Evolutionary conservation across 2,888 invertebrate species (phyloP), one percentile per base, ranked within the genome.

Genomic region (Oligia strigilis): DNA sequence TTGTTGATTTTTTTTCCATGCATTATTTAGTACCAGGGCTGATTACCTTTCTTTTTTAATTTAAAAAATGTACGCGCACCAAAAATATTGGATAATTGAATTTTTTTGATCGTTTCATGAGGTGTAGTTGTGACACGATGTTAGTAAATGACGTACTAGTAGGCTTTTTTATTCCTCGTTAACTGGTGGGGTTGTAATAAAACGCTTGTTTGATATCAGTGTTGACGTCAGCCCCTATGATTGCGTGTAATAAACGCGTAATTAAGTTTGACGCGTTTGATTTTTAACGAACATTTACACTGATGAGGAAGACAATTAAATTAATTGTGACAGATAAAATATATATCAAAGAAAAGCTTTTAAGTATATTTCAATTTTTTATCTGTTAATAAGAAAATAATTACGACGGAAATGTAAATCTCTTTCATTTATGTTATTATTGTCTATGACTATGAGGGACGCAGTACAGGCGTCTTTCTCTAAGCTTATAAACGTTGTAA

Each of bases 1-100:
- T 91, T 93, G 90, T 92, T 90, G 88, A 84, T 89, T 91, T 92
- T 91, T 71, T 92, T 91, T 89, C 85, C 82, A 83, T 85, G 80
- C 90, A 93, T 93, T 92, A 93, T 94, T 93, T 92, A 93, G 91
- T 91, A 89, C 88, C 89, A 84, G 82, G 90, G 92, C 93, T 95
- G 94, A 96, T 96, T 95, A 91, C 93, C 93, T 95, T 94, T 94
- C 94, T 92, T 94, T 94, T 95, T 95, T 93, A 94, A 95, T 94
- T 93, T 93, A 87, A 84, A 89, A 92, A 89, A 85, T 88, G 89
- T 88, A 89, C 83, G 84, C 76, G 85, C 77, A 86, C 84, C 86
- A 88, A 92, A 93, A 92, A 92, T 94, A 94, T 94, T 92, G 85
- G 89, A 82, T 94, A 92, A 95, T 94, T 94, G 93, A 95, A 93